phyloP scores from a whole-genome alignment of 2,888 invertebrate genomes.

The Iphiclides podalirius region DNA sequence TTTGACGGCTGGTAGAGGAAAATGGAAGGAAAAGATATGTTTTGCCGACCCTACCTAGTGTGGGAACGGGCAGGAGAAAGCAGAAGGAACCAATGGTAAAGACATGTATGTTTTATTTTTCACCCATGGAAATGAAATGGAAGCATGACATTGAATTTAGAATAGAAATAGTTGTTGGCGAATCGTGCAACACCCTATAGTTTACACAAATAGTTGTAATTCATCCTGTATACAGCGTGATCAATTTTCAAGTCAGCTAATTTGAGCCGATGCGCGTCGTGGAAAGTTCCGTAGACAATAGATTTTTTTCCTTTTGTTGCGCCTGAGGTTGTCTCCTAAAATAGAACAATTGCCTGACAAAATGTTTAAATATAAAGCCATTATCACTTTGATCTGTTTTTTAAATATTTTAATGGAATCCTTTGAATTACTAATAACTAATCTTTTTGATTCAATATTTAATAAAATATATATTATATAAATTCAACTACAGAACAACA shows the following conservation, averaged over 20 bases:
- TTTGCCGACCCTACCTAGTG: too few species aligned
- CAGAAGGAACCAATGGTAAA: too few species aligned
- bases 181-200: slow-evolving; percentile 11
- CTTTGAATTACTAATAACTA: not conserved
- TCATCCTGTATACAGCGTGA: slow-evolving; percentile 26
- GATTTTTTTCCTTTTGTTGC: slow-evolving; percentile 25
- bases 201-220: slow-evolving; percentile 15
- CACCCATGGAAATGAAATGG: too few species aligned
- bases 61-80: too few species aligned
- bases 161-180: too few species aligned
- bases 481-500: too few species aligned
- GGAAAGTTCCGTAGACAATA: slow-evolving; percentile 34
- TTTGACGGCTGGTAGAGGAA: too few species aligned
- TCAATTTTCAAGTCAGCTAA: slow-evolving; percentile 39
- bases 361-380: slow-evolving; percentile 6
- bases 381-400: slow-evolving; percentile 4
- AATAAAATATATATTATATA: too few species aligned
- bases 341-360: slow-evolving; percentile 34
- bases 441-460: too few species aligned
- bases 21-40: too few species aligned
- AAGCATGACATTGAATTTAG: too few species aligned
- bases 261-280: slow-evolving; percentile 25
- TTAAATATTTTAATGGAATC: slow-evolving; percentile 8
- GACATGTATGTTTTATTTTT: too few species aligned
- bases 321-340: slow-evolving; percentile 31